phyloP scores from a whole-genome alignment of 2,797 vertebrate genomes.

The Tauraco hartlaubi region DNA sequence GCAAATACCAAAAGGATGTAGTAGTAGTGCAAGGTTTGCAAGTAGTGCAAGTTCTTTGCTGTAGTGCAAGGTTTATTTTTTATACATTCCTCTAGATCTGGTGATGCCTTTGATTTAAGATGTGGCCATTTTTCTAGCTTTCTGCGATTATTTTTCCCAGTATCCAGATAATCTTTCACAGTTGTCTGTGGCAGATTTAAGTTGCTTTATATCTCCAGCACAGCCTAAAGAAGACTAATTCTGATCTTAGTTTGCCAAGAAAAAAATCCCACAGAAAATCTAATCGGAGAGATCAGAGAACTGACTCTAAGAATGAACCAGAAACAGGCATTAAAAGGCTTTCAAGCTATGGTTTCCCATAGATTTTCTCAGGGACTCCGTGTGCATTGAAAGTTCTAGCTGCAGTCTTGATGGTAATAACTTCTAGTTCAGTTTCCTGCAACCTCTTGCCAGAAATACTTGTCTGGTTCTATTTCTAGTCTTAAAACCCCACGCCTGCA shows the following conservation, averaged over 20 bases:
- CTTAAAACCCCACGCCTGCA: background rate
- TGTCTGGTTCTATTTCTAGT: slow-evolving; percentile 56
- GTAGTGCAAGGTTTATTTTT: background rate
- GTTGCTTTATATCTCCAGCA: background rate
- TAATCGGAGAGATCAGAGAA: background rate
- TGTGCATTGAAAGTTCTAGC: slow-evolving; percentile 22
- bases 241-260: background rate
- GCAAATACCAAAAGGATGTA: background rate
- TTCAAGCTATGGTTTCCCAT: background rate
- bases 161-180: background rate
- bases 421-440: slow-evolving; percentile 50
- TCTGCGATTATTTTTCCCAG: background rate
- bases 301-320: background rate
- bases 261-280: background rate
- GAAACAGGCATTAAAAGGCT: background rate
- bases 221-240: background rate
- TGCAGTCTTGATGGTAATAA: slow-evolving; percentile 31
- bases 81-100: background rate
- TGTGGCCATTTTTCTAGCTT: background rate
- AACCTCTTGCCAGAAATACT: slow-evolving; percentile 39
- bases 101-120: background rate
- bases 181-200: background rate
- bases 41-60: background rate
- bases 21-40: too few species aligned
- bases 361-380: background rate